Evolutionary conservation across 1,140 invertebrate genomes (phyloP).

Genomic region (Acromyrmex heyeri): DNA sequence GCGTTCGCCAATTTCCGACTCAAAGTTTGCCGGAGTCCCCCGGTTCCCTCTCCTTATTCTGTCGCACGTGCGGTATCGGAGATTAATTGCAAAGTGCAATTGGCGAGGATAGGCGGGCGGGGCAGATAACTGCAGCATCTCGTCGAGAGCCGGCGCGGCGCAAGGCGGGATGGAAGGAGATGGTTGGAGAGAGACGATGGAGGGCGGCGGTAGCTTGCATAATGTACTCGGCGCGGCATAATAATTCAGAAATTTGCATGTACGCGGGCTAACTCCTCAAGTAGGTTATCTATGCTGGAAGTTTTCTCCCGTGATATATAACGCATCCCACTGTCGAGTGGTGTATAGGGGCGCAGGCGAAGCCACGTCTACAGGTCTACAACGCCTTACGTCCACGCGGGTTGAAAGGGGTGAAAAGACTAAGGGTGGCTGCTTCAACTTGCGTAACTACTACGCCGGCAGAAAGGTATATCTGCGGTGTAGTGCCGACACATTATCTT

Average conservation of each 20-base stretch:
- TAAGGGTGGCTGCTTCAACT: conserved; percentile 74
- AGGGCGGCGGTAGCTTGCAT: conserved; percentile 68
- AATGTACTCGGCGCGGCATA: conserved; percentile 84
- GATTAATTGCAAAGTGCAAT: conserved; percentile 78
- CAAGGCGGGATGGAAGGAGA: background rate
- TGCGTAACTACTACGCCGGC: conserved; percentile 78
- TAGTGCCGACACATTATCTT: conserved; percentile 82
- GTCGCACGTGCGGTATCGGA: conserved; percentile 51
- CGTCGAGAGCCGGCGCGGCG: conserved; percentile 65
- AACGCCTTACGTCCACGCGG: conserved; percentile 76
- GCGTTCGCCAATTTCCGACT: conserved; percentile 44
- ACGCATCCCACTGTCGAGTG: conserved; percentile 79
- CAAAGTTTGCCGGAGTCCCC: conserved; percentile 17
- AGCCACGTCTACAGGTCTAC: conserved; percentile 76
- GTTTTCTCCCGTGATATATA: conserved; percentile 86
- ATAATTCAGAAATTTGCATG: conserved; percentile 87
- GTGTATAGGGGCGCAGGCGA: conserved; percentile 42
- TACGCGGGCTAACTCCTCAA: conserved; percentile 87
- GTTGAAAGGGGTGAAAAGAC: conserved; percentile 62
- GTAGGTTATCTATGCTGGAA: conserved; percentile 87
- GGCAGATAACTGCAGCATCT: conserved; percentile 75
- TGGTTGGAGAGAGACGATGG: conserved; percentile 60
- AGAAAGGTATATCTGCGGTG: conserved; percentile 66
- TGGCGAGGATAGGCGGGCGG: conserved; percentile 46
- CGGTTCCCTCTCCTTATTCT: background rate